Conservation (phyloP, 2,888 invertebrate genomes). For the Entomobrya multifasciata region DNA sequence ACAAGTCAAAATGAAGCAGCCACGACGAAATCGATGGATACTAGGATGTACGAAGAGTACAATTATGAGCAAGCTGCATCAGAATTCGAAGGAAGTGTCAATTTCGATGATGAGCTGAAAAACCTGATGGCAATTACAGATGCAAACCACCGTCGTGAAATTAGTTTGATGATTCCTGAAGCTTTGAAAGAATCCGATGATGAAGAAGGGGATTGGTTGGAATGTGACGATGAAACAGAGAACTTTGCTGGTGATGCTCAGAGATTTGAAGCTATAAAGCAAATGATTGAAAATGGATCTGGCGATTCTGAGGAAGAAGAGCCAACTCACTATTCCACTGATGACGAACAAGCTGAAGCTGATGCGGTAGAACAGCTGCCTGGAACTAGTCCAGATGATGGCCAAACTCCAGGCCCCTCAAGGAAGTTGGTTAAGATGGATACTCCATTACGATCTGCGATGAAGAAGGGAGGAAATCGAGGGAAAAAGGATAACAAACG, state of each 20-base stretch:
- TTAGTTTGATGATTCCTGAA: background rate
- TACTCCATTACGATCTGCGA: background rate
- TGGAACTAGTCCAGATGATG: background rate
- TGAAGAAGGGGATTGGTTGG: constrained; percentile 1
- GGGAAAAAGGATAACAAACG: background rate
- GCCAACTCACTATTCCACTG: too few relatives aligned
- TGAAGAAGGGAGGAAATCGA: background rate
- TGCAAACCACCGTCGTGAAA: background rate
- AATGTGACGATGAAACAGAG: constrained; percentile 20
- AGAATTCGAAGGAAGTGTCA: background rate
- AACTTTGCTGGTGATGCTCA: constrained; percentile 21
- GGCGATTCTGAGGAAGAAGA: constrained; percentile 2
- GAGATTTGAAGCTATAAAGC: background rate
- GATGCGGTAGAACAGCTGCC: background rate
- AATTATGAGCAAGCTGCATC: constrained; percentile 1
- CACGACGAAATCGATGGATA: background rate
- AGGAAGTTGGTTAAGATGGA: background rate
- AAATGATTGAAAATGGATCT: background rate
- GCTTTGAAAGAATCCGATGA: constrained; percentile 30
- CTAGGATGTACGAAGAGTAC: constrained; percentile 14
- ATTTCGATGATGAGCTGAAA: background rate
- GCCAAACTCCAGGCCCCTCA: background rate
- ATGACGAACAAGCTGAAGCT: background rate
- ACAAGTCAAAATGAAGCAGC: background rate
- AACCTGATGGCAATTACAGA: background rate